Conservation (phyloP, 2,797 vertebrate genomes). For the Denticeps clupeoides region DNA sequence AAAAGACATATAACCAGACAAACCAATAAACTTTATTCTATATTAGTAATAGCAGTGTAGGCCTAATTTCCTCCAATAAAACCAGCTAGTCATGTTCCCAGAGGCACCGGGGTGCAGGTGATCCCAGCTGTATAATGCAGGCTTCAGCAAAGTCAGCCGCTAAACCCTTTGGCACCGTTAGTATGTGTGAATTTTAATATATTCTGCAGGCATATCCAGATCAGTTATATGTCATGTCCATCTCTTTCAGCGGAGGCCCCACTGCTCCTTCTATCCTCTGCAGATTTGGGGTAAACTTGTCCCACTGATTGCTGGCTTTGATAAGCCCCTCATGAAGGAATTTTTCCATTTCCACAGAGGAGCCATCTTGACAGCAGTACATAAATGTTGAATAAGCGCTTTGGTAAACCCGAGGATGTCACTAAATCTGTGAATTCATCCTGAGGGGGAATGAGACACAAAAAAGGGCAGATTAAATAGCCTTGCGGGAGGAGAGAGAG, state of each 20-base stretch:
- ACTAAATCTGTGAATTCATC: constrained; percentile 29
- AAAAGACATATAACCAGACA: too few relatives aligned
- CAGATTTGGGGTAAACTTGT: background rate
- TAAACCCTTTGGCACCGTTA: too few relatives aligned
- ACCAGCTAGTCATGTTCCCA: too few relatives aligned
- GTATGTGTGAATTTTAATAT: background rate
- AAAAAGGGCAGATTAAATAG: constrained; percentile 23
- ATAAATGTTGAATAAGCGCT: constrained; percentile 34
- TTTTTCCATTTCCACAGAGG: constrained; percentile 5
- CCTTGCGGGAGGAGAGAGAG: constrained; percentile 21
- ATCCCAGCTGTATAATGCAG: too few relatives aligned
- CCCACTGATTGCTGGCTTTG: constrained; percentile 20
- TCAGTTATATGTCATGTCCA: background rate
- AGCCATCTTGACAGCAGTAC: constrained; percentile 20
- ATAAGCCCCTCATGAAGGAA: constrained; percentile 18
- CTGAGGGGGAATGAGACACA: constrained; percentile 19
- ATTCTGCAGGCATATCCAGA: background rate
- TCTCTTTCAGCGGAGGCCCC: background rate
- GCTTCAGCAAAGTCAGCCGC: too few relatives aligned
- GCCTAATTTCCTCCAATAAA: too few relatives aligned
- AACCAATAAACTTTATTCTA: too few relatives aligned
- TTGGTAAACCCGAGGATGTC: constrained; percentile 33
- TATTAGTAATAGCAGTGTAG: too few relatives aligned
- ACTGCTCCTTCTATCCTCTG: background rate
- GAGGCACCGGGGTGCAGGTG: too few relatives aligned